Conservation (phyloP, 2,797 vertebrate species). For the Miichthys miiuy region DNA sequence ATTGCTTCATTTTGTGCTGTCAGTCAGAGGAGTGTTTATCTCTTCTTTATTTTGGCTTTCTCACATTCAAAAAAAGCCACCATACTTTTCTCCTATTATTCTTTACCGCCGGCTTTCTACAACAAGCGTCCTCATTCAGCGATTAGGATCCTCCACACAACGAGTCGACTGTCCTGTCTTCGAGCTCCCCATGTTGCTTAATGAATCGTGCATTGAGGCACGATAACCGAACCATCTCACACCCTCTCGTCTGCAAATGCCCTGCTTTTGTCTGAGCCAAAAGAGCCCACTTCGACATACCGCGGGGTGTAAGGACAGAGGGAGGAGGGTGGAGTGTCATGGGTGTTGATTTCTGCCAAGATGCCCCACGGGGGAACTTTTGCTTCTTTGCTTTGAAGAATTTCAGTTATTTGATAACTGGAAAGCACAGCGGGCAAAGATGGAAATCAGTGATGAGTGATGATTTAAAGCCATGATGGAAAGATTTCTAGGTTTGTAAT, state of each 20-base stretch:
- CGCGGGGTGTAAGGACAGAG: slow-evolving; percentile 6
- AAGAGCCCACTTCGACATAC: slow-evolving; percentile 54
- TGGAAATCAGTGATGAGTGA: slow-evolving; percentile 5
- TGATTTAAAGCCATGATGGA: neutral
- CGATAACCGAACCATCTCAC: slow-evolving; percentile 25
- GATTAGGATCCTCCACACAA: slow-evolving; percentile 38
- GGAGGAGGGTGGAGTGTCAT: slow-evolving; percentile 19
- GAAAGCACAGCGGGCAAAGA: neutral
- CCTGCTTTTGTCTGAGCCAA: slow-evolving; percentile 45
- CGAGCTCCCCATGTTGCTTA: slow-evolving; percentile 20
- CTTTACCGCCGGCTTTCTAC: neutral
- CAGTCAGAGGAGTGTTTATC: slow-evolving; percentile 18
- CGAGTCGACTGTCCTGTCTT: slow-evolving; percentile 48
- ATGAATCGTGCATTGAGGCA: slow-evolving; percentile 52
- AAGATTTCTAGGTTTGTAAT: neutral
- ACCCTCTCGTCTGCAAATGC: slow-evolving; percentile 58
- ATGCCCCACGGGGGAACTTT: slow-evolving; percentile 25
- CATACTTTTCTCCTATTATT: neutral
- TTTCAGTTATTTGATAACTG: slow-evolving; percentile 44
- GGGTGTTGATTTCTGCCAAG: slow-evolving; percentile 58
- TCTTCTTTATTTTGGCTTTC: slow-evolving; percentile 10
- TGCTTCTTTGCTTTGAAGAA: slow-evolving; percentile 28
- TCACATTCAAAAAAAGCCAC: slow-evolving; percentile 1
- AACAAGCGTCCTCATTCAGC: slow-evolving; percentile 44
- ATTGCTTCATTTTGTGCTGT: slow-evolving; percentile 43